Evolutionary conservation across 37 sponge, comb jelly and placozoan genomes (phyloP).

Genomic region (Mnemiopsis leidyi): DNA sequence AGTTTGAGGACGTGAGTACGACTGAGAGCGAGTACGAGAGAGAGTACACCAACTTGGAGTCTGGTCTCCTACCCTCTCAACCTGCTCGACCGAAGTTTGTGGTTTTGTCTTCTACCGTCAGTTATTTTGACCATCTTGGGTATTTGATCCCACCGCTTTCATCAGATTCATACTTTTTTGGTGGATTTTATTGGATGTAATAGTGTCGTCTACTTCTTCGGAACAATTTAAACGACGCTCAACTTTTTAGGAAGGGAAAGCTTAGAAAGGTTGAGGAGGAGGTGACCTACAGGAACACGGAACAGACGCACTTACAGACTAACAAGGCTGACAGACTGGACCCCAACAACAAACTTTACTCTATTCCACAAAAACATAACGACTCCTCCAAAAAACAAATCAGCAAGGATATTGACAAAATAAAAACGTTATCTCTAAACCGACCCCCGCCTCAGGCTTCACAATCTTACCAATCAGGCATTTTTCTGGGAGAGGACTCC

Average conservation of each 20-base stretch:
- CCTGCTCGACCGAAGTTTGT: neutral
- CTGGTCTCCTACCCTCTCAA: neutral
- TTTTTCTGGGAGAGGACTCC: constrained; percentile 36
- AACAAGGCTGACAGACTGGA: neutral
- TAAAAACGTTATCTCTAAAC: neutral
- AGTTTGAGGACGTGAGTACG: neutral
- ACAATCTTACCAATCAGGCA: neutral
- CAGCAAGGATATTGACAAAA: neutral
- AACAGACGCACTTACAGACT: neutral
- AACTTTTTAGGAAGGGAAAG: neutral
- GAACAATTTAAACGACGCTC: too few relatives aligned
- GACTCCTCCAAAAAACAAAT: neutral
- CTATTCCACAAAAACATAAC: neutral
- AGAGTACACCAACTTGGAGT: neutral
- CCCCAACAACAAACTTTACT: neutral
- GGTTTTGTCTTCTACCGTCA: too few relatives aligned
- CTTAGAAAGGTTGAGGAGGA: neutral
- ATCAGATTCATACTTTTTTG: too few relatives aligned
- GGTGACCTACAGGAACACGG: neutral
- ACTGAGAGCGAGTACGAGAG: neutral
- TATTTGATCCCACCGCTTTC: too few relatives aligned
- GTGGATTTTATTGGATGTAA: too few relatives aligned
- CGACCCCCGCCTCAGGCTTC: neutral
- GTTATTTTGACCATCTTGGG: too few relatives aligned
- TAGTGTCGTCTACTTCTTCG: too few relatives aligned